phyloP scores from a whole-genome alignment of 1,140 invertebrate species.

The Chrysoperla carnea region DNA sequence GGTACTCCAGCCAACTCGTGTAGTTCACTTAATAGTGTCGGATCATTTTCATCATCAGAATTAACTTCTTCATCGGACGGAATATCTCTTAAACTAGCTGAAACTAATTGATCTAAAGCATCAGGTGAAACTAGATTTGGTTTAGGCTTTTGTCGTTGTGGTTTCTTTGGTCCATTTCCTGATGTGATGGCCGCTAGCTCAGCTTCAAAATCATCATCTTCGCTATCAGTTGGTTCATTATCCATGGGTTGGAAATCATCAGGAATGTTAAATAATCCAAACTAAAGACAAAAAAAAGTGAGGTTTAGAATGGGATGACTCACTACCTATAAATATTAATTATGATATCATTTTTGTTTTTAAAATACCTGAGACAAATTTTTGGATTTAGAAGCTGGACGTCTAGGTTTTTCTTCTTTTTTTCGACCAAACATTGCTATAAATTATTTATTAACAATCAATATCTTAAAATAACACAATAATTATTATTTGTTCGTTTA shows the following conservation, averaged over 20 bases:
- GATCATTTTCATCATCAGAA: slow-evolving; percentile 53
- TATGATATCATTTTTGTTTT: not conserved
- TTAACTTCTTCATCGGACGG: slow-evolving; percentile 48
- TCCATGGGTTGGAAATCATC: slow-evolving; percentile 27
- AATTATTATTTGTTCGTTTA: slow-evolving; percentile 54
- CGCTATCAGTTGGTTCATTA: slow-evolving; percentile 28
- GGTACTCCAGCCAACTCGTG: slow-evolving; percentile 33
- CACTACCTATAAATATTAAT: not conserved
- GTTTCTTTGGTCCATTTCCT: slow-evolving; percentile 27
- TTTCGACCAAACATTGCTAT: not conserved
- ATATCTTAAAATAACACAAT: slow-evolving; percentile 45
- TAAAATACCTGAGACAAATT: not conserved
- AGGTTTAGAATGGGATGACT: slow-evolving; percentile 11
- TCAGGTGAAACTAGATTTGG: slow-evolving; percentile 19
- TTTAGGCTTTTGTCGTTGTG: slow-evolving; percentile 26
- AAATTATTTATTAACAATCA: slow-evolving; percentile 33
- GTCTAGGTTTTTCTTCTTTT: not conserved
- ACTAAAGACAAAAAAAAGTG: slow-evolving; percentile 33
- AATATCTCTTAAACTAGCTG: slow-evolving; percentile 53
- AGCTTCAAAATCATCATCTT: slow-evolving; percentile 53
- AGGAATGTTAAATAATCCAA: slow-evolving; percentile 57
- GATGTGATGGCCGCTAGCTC: slow-evolving; percentile 61
- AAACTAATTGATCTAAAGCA: slow-evolving; percentile 49
- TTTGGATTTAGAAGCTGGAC: not conserved
- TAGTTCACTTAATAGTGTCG: slow-evolving; percentile 52